Evolutionary conservation across 2,888 invertebrate species (phyloP).

Genomic region (Rhingia rostrata): DNA sequence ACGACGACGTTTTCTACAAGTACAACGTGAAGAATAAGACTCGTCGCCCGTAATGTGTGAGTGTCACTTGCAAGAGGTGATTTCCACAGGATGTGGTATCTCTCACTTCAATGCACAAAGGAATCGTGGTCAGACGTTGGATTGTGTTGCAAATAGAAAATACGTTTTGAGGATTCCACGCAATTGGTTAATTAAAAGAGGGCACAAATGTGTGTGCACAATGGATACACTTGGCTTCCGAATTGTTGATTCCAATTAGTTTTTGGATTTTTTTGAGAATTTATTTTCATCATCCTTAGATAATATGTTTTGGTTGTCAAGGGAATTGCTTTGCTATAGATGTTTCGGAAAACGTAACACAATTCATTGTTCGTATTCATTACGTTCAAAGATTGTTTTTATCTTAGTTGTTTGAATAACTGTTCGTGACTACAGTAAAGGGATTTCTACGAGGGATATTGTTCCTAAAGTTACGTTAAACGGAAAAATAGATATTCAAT

Average conservation of each 20-base stretch:
- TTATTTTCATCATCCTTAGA: neutral
- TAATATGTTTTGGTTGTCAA: neutral
- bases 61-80: slow-evolving; percentile 37
- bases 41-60: slow-evolving; percentile 53
- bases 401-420: no score
- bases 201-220: neutral
- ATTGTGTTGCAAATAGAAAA: neutral
- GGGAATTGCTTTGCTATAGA: no score
- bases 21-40: slow-evolving; percentile 43
- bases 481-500: no score
- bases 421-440: no score
- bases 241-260: neutral
- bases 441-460: no score
- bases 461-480: no score
- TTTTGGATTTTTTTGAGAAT: neutral
- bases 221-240: neutral
- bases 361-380: no score
- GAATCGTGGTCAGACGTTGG: slow-evolving; percentile 5
- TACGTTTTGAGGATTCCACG: slow-evolving; percentile 7
- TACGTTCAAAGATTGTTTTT: no score
- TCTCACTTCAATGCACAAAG: neutral
- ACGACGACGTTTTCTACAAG: neutral
- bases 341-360: no score
- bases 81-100: slow-evolving; percentile 29
- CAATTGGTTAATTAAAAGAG: slow-evolving; percentile 41